A percentile compares a stretch with the other conserved stretches of the same genome.
phyloP scores from a whole-genome alignment of 2,113 vertebrate species.

The Dryoscopus gambensis region DNA sequence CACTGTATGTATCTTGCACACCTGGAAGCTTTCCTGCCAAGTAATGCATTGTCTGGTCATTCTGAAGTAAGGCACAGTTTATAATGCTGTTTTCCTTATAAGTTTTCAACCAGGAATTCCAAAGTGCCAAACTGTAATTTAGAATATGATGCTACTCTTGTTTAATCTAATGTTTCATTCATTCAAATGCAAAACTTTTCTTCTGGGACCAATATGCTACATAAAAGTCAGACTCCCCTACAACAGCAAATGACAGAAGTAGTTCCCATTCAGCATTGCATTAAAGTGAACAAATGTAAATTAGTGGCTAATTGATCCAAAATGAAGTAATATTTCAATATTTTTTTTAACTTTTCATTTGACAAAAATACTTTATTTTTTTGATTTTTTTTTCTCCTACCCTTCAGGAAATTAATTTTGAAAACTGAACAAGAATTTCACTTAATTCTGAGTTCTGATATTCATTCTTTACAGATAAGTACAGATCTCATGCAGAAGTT shows the following conservation, averaged over 20 bases:
- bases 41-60: neutral
- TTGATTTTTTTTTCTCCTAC: neutral
- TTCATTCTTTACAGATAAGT: neutral
- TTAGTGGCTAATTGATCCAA: neutral
- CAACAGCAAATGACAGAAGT: neutral
- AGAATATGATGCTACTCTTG: neutral
- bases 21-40: neutral
- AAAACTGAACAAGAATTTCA: neutral
- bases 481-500: neutral
- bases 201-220: neutral
- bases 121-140: neutral
- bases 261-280: neutral
- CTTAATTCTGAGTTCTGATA: neutral
- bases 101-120: neutral
- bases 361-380: neutral
- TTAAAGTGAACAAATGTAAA: neutral
- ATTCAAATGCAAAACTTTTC: neutral
- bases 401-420: neutral
- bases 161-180: neutral
- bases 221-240: neutral
- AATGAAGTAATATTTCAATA: neutral
- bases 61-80: neutral
- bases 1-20: neutral
- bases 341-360: neutral
- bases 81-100: neutral